Evolutionary conservation across 2,888 invertebrate genomes (phyloP).

Genomic region (Melieria omissa): DNA sequence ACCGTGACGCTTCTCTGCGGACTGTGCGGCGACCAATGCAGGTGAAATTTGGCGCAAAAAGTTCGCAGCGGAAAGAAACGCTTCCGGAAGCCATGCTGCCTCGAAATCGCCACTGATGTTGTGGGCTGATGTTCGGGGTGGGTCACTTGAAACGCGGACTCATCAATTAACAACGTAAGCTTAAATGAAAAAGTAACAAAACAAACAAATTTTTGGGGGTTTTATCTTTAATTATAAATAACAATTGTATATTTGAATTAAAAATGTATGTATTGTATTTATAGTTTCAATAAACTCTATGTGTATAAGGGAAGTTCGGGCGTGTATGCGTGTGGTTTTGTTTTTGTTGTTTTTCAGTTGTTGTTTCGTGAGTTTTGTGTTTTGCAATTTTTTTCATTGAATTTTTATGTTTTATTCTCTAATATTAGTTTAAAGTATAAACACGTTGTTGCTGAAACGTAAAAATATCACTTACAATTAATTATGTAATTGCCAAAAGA

Average conservation of each 20-base stretch:
- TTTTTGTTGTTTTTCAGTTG: conserved; percentile 4
- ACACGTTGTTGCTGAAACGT: not conserved
- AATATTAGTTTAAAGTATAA: conserved; percentile 11
- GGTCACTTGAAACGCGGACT: no score
- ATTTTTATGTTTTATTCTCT: conserved; percentile 13
- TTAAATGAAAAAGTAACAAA: conserved; percentile 24
- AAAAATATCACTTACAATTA: conserved; percentile 60
- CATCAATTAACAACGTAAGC: not conserved
- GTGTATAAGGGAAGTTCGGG: conserved; percentile 50
- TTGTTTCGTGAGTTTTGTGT: conserved; percentile 13
- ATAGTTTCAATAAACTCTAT: conserved; percentile 47
- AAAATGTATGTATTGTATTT: conserved; percentile 50
- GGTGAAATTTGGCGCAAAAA: no score
- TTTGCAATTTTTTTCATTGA: conserved; percentile 6
- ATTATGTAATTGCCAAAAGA: conserved; percentile 43
- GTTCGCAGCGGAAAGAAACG: no score
- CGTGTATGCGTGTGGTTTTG: conserved; percentile 41
- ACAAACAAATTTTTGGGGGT: conserved; percentile 53
- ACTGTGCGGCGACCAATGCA: no score
- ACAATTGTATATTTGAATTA: conserved; percentile 65
- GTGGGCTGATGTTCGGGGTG: no score
- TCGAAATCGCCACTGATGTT: no score
- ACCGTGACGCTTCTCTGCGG: no score
- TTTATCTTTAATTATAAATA: conserved; percentile 63
- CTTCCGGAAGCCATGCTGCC: no score